Base-by-base conservation (phyloP, 1,140 invertebrate genomes). In the Drosophila sturtevanti region DNA sequence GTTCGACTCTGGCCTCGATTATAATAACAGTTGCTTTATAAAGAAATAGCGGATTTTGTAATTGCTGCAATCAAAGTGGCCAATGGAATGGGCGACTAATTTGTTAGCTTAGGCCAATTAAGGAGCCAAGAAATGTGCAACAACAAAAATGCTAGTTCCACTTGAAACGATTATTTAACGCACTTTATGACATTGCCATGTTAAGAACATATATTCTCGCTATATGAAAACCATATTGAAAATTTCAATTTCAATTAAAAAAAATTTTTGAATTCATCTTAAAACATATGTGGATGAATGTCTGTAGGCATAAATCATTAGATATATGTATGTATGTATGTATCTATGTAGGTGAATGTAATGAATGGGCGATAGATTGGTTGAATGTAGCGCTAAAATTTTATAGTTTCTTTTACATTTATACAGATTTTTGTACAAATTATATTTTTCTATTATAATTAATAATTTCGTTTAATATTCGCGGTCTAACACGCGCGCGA, bases 401-500 rank as follows among this genome's bases (percentile, higher is more conserved):
- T 10, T 44, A 44, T 44, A 24, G 22, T 16, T 44, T 14, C 14
- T 31, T 22, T 31, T 55, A 55, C 21, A 55, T 24, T 55, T 74
- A 66, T 61, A 18, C 59, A 51, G 11, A 60, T 48, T 59, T 66
- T 51, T 60, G 21, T 56, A 60, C 22, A 58, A 38, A 48, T 64
- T 44, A 10, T 55, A 61, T 68, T 72, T 55, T 37, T 70, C 6
- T 9, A 55, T 24, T 79, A 55, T 74, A 51, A 71, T 59, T 65
- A 66, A 24, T 79, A 65, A 63, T 76, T 51, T 78, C 66, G 59
- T 58, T 70, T 54, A 77, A 68, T 74, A 62, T 41, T 77, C 77
- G 82, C 82, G 75, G 75, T 75, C 62, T 77, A 65, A 58, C 67
- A 65, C 82, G 82, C 82, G 79, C 84, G 68, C 76, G 74, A 76